Conservation (phyloP, 2,888 invertebrate species). For the Cordilura impudica region DNA sequence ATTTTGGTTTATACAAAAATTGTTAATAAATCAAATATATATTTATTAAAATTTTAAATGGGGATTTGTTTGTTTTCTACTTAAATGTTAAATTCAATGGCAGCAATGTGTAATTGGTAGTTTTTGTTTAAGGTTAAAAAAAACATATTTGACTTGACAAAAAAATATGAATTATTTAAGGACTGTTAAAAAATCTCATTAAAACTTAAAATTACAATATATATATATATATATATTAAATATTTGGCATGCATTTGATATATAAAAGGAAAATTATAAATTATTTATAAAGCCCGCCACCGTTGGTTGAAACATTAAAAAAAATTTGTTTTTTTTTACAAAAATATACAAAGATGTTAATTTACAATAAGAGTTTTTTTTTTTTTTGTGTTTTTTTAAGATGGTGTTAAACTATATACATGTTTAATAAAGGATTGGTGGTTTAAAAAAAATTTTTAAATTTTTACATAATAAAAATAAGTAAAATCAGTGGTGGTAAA, state of each 20-base stretch:
- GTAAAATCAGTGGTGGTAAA: slow-evolving; percentile 62
- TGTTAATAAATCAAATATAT: slow-evolving; percentile 62
- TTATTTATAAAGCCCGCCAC: slow-evolving; percentile 58
- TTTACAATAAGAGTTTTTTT: slow-evolving; percentile 52
- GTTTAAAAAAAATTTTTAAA: slow-evolving; percentile 11
- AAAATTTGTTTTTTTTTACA: slow-evolving; percentile 28
- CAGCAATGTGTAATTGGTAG: slow-evolving; percentile 57
- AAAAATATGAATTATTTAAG: slow-evolving; percentile 27
- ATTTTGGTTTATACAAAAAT: slow-evolving; percentile 56
- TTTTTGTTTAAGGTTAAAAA: slow-evolving; percentile 50
- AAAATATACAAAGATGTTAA: slow-evolving; percentile 58
- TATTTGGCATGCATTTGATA: slow-evolving; percentile 48
- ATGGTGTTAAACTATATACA: slow-evolving; percentile 61
- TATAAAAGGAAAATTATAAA: not conserved
- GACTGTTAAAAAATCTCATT: slow-evolving; percentile 29
- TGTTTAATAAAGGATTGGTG: slow-evolving; percentile 4
- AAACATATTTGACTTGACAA: slow-evolving; percentile 18
- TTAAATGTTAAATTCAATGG: slow-evolving; percentile 63
- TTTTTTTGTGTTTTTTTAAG: slow-evolving; percentile 32
- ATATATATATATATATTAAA: slow-evolving; percentile 16
- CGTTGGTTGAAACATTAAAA: slow-evolving; percentile 48
- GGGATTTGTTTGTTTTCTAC: slow-evolving; percentile 46
- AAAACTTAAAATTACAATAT: slow-evolving; percentile 44
- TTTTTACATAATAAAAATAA: slow-evolving; percentile 47
- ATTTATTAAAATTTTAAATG: slow-evolving; percentile 46